These are phyloP conservation scores for Philotrypesis tridentata DNA, from an alignment of 1,140 invertebrate species.

Conservation along the genomic window DNA sequence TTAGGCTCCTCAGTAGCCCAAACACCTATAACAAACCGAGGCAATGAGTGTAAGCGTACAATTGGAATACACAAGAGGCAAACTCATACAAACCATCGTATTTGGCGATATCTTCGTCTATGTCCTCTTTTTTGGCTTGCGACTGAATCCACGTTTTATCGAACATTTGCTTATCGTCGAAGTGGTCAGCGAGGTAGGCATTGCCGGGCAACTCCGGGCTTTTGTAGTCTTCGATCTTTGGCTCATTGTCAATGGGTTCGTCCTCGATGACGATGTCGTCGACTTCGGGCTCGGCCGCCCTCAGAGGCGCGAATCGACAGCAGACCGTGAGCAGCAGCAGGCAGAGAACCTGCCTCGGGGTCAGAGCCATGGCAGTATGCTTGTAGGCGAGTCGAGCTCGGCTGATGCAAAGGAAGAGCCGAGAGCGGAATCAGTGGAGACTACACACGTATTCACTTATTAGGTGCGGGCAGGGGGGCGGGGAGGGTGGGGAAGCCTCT, in stretches of 20 bases:
- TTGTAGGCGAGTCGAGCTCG: background rate
- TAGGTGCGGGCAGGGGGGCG: background rate
- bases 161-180: conserved; percentile 86
- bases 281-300: background rate
- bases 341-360: background rate
- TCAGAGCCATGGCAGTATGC: conserved; percentile 1
- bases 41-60: background rate
- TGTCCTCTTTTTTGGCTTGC: conserved; percentile 94
- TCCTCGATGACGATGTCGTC: conserved; percentile 46
- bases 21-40: conserved; percentile 72
- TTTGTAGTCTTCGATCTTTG: conserved; percentile 66
- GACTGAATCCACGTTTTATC: conserved; percentile 90
- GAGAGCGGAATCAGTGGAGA: background rate
- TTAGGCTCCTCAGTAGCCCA: conserved; percentile 87
- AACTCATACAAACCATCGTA: conserved; percentile 84
- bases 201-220: conserved; percentile 76
- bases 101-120: conserved; percentile 93
- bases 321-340: conserved; percentile 3
- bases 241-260: conserved; percentile 45
- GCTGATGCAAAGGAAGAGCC: background rate
- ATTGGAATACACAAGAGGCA: conserved; percentile 1
- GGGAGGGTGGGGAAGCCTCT: background rate
- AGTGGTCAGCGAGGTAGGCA: conserved; percentile 90
- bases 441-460: background rate
- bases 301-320: background rate